A percentile compares a stretch with the other conserved stretches of the same genome.
Evolutionary conservation across 2,797 vertebrate species (phyloP).

Genomic region (Menidia menidia): DNA sequence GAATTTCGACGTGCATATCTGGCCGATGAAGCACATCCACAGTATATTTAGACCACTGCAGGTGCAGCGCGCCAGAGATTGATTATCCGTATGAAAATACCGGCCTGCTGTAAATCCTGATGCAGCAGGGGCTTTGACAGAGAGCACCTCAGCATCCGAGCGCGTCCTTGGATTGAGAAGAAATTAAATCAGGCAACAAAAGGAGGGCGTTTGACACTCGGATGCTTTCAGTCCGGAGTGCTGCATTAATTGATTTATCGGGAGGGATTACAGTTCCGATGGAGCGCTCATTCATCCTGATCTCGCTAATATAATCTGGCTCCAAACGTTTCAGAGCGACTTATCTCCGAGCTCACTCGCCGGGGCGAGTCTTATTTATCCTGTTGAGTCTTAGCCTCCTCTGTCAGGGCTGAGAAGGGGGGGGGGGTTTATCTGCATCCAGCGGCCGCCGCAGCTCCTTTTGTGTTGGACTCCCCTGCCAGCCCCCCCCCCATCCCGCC

Average conservation of each 20-base stretch:
- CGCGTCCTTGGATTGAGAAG: conserved; percentile 10
- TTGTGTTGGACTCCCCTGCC: conserved; percentile 42
- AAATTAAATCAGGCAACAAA: conserved; percentile 44
- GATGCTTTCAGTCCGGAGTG: conserved; percentile 40
- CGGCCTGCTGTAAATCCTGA: conserved; percentile 27
- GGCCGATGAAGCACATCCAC: conserved; percentile 46
- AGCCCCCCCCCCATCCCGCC: conserved; percentile 18
- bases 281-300: conserved; percentile 69
- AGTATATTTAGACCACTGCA: conserved; percentile 62
- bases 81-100: conserved; percentile 59
- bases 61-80: conserved; percentile 56
- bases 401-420: conserved; percentile 46
- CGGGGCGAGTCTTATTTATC: conserved; percentile 60
- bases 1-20: conserved; percentile 37
- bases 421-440: conserved; percentile 67
- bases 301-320: conserved; percentile 77
- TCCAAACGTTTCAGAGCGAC: conserved; percentile 69
- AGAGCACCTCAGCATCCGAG: conserved; percentile 11
- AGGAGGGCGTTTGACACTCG: conserved; percentile 26
- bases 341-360: conserved; percentile 68
- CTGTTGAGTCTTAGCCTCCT: conserved; percentile 65
- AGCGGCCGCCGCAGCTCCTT: conserved; percentile 55
- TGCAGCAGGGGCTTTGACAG: conserved; percentile 24
- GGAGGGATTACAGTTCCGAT: conserved; percentile 72
- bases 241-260: conserved; percentile 70